These are phyloP conservation scores for Onchidella celtica DNA, from an alignment of 2,888 invertebrate species.

Conservation along the genomic window DNA sequence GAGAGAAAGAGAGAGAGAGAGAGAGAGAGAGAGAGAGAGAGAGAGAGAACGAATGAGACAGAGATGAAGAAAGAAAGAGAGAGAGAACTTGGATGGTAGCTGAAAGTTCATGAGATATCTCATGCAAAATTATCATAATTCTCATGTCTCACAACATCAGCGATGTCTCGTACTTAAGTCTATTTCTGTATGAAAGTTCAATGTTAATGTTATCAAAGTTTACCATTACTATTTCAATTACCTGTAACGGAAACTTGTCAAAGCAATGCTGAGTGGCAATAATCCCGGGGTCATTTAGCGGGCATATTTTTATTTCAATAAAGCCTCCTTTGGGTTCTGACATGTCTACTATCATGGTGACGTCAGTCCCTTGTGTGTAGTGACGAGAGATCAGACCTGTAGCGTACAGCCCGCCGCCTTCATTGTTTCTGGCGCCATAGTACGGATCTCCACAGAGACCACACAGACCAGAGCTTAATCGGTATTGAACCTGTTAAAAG, in stretches of 20 bases:
- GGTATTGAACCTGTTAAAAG: conserved; percentile 35
- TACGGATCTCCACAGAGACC: conserved; percentile 32
- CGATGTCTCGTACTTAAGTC: no score
- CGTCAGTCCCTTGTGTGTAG: conserved; percentile 1
- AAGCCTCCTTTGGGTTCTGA: conserved; percentile 5
- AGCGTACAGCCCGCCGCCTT: conserved; percentile 13
- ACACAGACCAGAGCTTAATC: neutral
- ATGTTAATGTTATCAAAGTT: no score
- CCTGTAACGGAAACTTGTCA: neutral
- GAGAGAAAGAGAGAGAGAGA: no score
- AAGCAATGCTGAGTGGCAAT: conserved; percentile 14
- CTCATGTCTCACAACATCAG: no score
- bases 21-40: no score
- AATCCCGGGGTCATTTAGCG: neutral
- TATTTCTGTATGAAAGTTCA: no score
- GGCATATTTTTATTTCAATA: conserved; percentile 21
- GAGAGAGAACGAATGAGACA: no score
- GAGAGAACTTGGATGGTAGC: no score
- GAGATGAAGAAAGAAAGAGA: no score
- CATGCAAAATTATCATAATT: no score
- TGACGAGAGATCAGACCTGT: conserved; percentile 8
- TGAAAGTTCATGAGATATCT: no score
- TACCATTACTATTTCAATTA: no score
- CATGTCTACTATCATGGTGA: conserved; percentile 30
- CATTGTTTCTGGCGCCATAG: conserved; percentile 14